Evolutionary conservation across 2,888 invertebrate genomes (phyloP).

Genomic region (Mimas tiliae): DNA sequence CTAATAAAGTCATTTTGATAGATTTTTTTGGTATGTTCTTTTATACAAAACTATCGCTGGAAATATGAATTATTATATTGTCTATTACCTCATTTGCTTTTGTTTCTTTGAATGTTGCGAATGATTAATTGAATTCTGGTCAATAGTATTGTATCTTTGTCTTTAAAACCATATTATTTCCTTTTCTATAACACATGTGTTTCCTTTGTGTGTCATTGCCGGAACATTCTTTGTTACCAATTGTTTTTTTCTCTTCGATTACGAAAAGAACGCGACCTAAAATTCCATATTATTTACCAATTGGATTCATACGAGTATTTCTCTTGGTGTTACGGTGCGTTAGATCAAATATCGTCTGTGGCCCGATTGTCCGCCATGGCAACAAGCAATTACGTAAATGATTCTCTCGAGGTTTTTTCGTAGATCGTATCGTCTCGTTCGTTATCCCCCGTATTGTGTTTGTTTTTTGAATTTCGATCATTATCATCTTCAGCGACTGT

Average conservation of each 20-base stretch:
- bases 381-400: conserved; percentile 53
- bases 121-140: conserved; percentile 13
- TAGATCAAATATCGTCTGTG: conserved; percentile 40
- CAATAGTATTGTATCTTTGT: not conserved
- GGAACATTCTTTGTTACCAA: conserved; percentile 6
- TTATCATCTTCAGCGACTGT: conserved; percentile 29
- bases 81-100: not conserved
- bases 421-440: conserved; percentile 43
- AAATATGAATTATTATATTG: not conserved
- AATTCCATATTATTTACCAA: conserved; percentile 30
- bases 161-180: not conserved
- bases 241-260: not conserved
- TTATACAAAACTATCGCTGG: not conserved
- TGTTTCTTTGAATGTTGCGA: not conserved
- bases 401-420: conserved; percentile 41
- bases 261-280: not conserved
- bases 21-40: not conserved
- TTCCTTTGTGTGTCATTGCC: conserved; percentile 7
- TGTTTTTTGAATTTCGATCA: conserved; percentile 38
- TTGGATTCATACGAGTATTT: conserved; percentile 36
- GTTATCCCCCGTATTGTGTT: conserved; percentile 43
- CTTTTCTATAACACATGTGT: conserved; percentile 6
- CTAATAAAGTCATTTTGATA: too few species aligned
- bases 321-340: conserved; percentile 44
- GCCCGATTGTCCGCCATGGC: conserved; percentile 46